phyloP scores from a whole-genome alignment of 2,888 invertebrate genomes.

The Athetis lepigone region DNA sequence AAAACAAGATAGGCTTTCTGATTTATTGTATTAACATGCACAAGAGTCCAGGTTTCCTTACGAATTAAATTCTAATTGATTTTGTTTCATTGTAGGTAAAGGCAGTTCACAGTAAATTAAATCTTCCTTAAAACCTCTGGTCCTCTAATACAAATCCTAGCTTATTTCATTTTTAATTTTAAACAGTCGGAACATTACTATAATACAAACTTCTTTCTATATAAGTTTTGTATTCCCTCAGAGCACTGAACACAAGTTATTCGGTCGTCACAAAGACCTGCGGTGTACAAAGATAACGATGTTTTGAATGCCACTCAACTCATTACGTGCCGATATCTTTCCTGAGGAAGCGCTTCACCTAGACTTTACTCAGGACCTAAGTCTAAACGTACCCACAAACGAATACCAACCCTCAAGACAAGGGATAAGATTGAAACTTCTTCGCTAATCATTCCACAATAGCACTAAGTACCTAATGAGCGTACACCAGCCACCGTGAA shows the following conservation, averaged over 20 bases:
- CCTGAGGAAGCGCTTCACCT: conserved; percentile 79
- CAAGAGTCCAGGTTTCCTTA: no score
- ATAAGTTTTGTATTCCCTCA: conserved; percentile 33
- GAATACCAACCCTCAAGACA: conserved; percentile 55
- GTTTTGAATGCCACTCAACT: conserved; percentile 88
- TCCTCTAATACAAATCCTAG: background rate
- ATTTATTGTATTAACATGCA: no score
- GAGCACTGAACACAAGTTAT: conserved; percentile 53
- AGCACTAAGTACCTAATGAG: conserved; percentile 87
- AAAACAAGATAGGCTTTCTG: no score
- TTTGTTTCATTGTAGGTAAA: no score
- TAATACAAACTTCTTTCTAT: conserved; percentile 20
- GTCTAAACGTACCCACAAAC: conserved; percentile 44
- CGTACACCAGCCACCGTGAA: conserved; percentile 72
- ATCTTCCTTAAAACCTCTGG: no score
- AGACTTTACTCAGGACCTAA: conserved; percentile 73
- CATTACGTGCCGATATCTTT: conserved; percentile 87
- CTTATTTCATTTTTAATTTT: background rate
- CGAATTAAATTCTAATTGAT: no score
- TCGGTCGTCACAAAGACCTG: conserved; percentile 69
- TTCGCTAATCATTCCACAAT: conserved; percentile 66
- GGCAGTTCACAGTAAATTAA: no score
- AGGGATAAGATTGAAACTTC: conserved; percentile 45
- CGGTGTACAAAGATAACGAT: conserved; percentile 83
- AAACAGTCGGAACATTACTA: conserved; percentile 11